A percentile compares a stretch with the other conserved stretches of the same genome.
These are phyloP conservation scores for Etheostoma perlongum DNA, from an alignment of 2,797 vertebrate genomes.

Conservation along the genomic window DNA sequence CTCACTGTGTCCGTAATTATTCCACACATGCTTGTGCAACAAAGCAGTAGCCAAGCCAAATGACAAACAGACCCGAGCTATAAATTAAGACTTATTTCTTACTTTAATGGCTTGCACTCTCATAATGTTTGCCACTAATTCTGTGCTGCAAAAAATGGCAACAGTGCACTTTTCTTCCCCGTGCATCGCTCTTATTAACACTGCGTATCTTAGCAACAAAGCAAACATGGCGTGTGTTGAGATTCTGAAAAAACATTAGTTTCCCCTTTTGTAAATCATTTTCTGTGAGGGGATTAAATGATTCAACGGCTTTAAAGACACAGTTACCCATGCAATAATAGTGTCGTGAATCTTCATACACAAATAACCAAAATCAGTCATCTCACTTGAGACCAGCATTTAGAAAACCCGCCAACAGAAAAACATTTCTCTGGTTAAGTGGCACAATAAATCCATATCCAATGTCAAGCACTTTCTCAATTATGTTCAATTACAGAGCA, in stretches of 20 bases:
- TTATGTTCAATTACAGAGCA: constrained; percentile 61
- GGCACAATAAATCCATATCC: constrained; percentile 64
- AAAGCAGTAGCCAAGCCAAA: constrained; percentile 86
- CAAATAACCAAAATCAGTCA: constrained; percentile 53
- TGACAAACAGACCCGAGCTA: constrained; percentile 85
- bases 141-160: constrained; percentile 72
- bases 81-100: constrained; percentile 84
- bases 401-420: constrained; percentile 46
- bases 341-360: constrained; percentile 44
- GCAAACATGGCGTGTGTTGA: constrained; percentile 75
- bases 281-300: constrained; percentile 67
- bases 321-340: constrained; percentile 52
- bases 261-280: constrained; percentile 69
- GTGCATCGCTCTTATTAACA: constrained; percentile 70
- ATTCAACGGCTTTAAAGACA: constrained; percentile 70
- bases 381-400: constrained; percentile 49
- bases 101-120: constrained; percentile 83
- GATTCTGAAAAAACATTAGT: constrained; percentile 49
- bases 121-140: constrained; percentile 85
- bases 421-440: constrained; percentile 53
- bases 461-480: constrained; percentile 60
- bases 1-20: constrained; percentile 81
- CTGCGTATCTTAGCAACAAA: constrained; percentile 79
- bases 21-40: constrained; percentile 80
- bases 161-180: constrained; percentile 72